Conservation (phyloP, 2,113 vertebrate genomes). For the Trogon melanurus region DNA sequence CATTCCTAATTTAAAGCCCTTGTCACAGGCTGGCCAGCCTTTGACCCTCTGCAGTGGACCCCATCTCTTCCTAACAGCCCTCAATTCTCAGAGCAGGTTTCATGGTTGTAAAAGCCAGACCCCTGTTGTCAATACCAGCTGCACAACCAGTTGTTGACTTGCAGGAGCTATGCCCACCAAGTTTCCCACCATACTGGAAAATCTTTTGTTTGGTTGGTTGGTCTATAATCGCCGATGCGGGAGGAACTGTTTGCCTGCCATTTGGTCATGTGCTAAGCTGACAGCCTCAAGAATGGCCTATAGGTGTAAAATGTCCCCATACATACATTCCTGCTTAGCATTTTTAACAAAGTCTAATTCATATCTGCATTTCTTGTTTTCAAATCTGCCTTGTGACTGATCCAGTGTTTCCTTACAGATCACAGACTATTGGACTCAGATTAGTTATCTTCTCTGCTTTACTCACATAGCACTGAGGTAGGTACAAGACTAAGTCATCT, state of each 20-base stretch:
- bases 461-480: not conserved
- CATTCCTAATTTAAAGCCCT: not conserved
- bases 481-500: not conserved
- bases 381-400: not conserved
- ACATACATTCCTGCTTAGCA: not conserved
- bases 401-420: not conserved
- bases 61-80: not conserved
- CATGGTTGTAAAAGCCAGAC: not conserved
- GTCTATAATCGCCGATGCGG: accelerated
- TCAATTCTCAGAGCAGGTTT: not conserved
- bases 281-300: not conserved
- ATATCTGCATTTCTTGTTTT: not conserved
- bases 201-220: not conserved
- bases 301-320: not conserved
- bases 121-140: not conserved
- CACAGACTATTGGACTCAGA: not conserved
- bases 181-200: not conserved
- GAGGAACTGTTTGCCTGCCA: not conserved
- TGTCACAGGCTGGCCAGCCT: not conserved
- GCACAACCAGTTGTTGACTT: not conserved
- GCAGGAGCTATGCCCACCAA: not conserved
- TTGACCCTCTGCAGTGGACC: not conserved
- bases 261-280: not conserved
- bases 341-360: not conserved
- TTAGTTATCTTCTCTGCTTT: not conserved